These are phyloP conservation scores for Buathra laborator DNA, from an alignment of 2,888 invertebrate genomes.

Conservation along the genomic window DNA sequence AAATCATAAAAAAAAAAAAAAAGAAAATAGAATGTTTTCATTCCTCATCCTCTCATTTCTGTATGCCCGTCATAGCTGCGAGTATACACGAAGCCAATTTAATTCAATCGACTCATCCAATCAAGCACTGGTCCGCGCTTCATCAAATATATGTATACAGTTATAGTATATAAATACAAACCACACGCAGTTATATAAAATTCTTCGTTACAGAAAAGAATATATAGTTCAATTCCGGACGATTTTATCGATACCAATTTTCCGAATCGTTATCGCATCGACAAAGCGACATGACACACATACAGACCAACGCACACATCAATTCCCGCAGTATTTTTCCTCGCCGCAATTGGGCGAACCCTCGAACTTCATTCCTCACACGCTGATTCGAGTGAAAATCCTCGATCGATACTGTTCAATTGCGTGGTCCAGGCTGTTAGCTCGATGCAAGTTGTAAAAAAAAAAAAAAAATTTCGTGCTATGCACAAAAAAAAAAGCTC, in stretches of 20 bases:
- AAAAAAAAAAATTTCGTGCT: constrained; percentile 18
- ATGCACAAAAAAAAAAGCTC: constrained; percentile 15
- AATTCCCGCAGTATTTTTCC: constrained; percentile 3
- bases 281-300: constrained; percentile 35
- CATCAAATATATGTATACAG: constrained; percentile 48
- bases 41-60: constrained; percentile 40
- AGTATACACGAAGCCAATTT: constrained; percentile 65
- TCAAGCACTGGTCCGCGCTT: constrained; percentile 58
- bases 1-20: constrained; percentile 27
- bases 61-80: constrained; percentile 52
- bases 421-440: constrained; percentile 6
- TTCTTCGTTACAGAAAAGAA: constrained; percentile 48
- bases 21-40: constrained; percentile 24
- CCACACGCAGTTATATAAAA: constrained; percentile 32
- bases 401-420: constrained; percentile 37
- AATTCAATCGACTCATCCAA: constrained; percentile 67
- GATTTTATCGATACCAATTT: constrained; percentile 60
- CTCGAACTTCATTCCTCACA: constrained; percentile 5
- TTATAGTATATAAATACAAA: constrained; percentile 12
- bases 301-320: neutral
- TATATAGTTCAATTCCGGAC: constrained; percentile 47
- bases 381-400: constrained; percentile 40
- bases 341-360: constrained; percentile 7
- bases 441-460: neutral
- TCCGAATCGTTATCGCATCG: constrained; percentile 52